These are phyloP conservation scores for Steatornis caripensis DNA, from an alignment of 2,113 vertebrate genomes.

Conservation along the genomic window DNA sequence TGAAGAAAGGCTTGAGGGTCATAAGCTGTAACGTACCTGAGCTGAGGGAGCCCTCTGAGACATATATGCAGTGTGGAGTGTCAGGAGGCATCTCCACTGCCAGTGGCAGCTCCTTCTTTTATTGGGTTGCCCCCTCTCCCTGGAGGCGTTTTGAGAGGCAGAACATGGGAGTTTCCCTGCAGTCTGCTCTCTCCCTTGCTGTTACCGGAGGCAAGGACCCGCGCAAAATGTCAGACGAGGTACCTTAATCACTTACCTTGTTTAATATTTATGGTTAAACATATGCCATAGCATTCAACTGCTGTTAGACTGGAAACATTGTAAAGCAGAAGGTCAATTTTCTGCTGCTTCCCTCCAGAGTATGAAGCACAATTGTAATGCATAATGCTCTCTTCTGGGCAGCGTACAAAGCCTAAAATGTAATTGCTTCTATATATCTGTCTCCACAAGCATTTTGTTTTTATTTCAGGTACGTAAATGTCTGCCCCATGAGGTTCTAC, in stretches of 20 bases:
- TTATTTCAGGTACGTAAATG: conserved; percentile 69
- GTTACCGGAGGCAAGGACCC: not conserved
- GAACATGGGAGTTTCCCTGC: not conserved
- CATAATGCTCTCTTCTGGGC: not conserved
- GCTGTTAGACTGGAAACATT: not conserved
- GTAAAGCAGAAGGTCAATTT: not conserved
- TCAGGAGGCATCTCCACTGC: not conserved
- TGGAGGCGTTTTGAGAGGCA: not conserved
- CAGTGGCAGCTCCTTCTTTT: not conserved
- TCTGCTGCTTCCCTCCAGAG: not conserved
- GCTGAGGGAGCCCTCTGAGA: not conserved
- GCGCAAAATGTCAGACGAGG: not conserved
- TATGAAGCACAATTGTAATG: not conserved
- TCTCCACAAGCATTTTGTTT: not conserved
- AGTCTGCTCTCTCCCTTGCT: not conserved
- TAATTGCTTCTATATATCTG: not conserved
- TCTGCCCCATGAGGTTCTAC: conserved; percentile 53
- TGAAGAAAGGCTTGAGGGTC: not conserved
- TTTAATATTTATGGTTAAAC: not conserved
- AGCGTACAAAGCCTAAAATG: not conserved
- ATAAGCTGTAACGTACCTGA: fast-evolving
- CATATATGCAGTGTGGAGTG: not conserved
- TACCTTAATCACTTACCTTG: not conserved
- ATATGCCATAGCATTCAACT: not conserved
- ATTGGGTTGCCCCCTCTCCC: not conserved